Base-by-base conservation (phyloP, 1,140 invertebrate species). In the Eumeta japonica region DNA sequence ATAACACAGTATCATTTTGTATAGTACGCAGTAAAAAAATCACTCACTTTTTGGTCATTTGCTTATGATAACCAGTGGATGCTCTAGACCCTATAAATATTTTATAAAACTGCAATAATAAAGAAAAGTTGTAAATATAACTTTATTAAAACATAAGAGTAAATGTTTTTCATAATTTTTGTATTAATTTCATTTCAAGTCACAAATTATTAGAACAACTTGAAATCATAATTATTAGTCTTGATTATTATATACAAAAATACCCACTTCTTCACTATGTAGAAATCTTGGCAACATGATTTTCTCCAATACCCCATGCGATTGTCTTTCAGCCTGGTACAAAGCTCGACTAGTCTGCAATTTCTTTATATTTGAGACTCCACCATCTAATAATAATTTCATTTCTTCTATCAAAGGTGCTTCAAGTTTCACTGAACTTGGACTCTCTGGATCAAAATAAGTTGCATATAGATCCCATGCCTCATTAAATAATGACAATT, bases 281-380 rank as follows among this genome's bases (percentile, higher is more conserved):
- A 90, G 83, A 73, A 92, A 93, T 46, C 83, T 78, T 16, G 88
- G 86, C 38, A 89, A 76, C 68, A 87, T 88, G 41, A 82, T 80
- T 43, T 82, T 83, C 65, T 92, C 89, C 39, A 94, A 72, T 1
- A 86, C 58, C 19, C 81, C 78, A 58, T 89, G 89, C 2, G 86
- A 86, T 71, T 88, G 83, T 56, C 92, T 86, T 58, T 91, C 90
- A 0, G 90, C 89, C 71, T 88, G 80, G 58, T 88, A 92, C 10
- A 92, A 60, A 1, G 89, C 86, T 39, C 84, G 78, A 17, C 88
- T 89, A 13, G 86, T 90, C 58, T 89, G 79, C 24, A 91, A 76
- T 55, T 88, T 86, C 15, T 84, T 80, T 16, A 91, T 80, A 54
- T 81, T 83, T 39, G 83, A 77, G 13, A 81, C 73, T 9, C 79